Percentiles rank a stretch among this genome's conserved stretches.
Conservation (phyloP, 2,797 vertebrate genomes). For the Gymnothorax javanicus region DNA sequence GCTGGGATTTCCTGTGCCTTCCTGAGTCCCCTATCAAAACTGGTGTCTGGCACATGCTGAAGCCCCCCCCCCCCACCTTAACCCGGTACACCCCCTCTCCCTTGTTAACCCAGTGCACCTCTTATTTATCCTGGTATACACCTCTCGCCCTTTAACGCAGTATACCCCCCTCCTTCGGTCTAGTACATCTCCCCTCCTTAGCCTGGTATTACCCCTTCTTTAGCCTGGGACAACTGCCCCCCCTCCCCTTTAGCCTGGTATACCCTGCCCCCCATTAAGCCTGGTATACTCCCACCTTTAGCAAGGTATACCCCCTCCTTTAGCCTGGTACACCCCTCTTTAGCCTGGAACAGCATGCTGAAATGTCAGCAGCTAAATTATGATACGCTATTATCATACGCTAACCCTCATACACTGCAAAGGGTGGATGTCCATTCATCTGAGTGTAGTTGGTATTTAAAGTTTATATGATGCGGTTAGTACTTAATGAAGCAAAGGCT, state of each 20-base stretch:
- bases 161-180: not conserved
- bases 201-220: no score
- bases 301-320: conserved; percentile 28
- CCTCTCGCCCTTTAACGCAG: conserved; percentile 39
- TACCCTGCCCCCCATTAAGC: not conserved
- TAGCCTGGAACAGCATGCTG: not conserved
- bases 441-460: not conserved
- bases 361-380: not conserved
- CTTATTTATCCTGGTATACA: no score
- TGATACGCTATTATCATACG: not conserved
- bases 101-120: no score
- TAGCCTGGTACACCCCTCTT: not conserved
- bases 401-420: conserved; percentile 29
- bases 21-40: conserved; percentile 62
- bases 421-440: conserved; percentile 49
- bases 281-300: conserved; percentile 34
- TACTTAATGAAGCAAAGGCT: conserved; percentile 18
- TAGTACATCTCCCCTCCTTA: no score
- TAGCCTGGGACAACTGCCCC: not conserved
- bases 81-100: not conserved
- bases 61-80: not conserved
- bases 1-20: conserved; percentile 75
- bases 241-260: conserved; percentile 9
- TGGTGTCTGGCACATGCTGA: conserved; percentile 51
- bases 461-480: conserved; percentile 21